These are phyloP conservation scores for Odontamblyopus rebecca DNA, from an alignment of 2,797 vertebrate genomes.

Conservation along the genomic window DNA sequence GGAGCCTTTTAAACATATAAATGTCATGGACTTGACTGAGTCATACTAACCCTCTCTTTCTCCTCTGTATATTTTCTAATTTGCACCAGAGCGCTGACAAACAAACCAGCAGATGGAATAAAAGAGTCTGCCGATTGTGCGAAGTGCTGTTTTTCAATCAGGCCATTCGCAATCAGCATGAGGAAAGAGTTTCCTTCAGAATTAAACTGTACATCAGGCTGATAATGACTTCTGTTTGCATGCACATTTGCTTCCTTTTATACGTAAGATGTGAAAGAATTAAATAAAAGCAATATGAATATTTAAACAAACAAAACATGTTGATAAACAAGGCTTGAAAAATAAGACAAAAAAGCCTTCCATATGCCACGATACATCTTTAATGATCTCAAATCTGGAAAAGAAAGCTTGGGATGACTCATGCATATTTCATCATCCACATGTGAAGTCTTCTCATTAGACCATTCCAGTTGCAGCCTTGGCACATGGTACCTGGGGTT, in stretches of 20 bases:
- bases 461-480: constrained; percentile 70
- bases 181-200: constrained; percentile 73
- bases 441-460: constrained; percentile 78
- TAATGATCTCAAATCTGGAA: constrained; percentile 86
- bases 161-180: constrained; percentile 81
- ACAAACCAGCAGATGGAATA: constrained; percentile 39
- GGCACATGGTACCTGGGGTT: constrained; percentile 80
- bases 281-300: constrained; percentile 86
- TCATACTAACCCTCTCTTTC: constrained; percentile 20
- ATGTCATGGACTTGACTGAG: constrained; percentile 23
- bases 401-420: constrained; percentile 83
- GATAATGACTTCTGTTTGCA: constrained; percentile 83
- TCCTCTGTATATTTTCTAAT: constrained; percentile 18
- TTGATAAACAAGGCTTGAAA: constrained; percentile 87
- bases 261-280: constrained; percentile 87
- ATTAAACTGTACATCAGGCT: constrained; percentile 82
- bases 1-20: constrained; percentile 29
- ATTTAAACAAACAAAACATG: constrained; percentile 88
- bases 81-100: constrained; percentile 22
- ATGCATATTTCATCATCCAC: constrained; percentile 87
- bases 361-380: constrained; percentile 88
- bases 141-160: constrained; percentile 78
- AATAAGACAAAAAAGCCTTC: constrained; percentile 83
- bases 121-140: constrained; percentile 54
- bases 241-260: constrained; percentile 83